A percentile compares a stretch with the other conserved stretches of the same genome.
Evolutionary conservation across 2,888 invertebrate genomes (phyloP).

Genomic region (Cotesia congregata): DNA sequence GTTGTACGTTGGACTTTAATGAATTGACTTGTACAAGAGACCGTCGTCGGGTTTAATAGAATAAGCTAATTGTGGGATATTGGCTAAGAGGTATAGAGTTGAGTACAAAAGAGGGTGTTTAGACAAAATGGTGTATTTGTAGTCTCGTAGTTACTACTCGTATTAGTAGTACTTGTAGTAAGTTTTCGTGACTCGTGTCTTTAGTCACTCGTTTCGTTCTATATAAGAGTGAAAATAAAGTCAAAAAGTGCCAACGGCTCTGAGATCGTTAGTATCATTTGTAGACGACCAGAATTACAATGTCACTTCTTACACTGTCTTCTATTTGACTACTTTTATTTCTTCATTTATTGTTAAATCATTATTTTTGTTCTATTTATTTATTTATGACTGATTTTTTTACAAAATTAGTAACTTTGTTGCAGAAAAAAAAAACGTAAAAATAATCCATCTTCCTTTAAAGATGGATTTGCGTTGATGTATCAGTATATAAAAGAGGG

Average conservation of each 20-base stretch:
- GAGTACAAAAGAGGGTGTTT: constrained; percentile 52
- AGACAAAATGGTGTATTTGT: constrained; percentile 42
- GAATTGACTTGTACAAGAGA: constrained; percentile 65
- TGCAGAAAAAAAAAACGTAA: neutral
- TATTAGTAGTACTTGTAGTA: neutral
- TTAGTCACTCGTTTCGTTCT: constrained; percentile 12
- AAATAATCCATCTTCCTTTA: neutral
- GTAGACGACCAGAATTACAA: constrained; percentile 69
- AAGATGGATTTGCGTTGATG: constrained; percentile 7
- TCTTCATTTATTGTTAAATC: neutral
- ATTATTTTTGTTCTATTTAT: neutral
- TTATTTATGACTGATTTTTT: neutral
- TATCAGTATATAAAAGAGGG: constrained; percentile 40
- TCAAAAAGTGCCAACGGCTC: constrained; percentile 33
- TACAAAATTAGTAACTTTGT: neutral
- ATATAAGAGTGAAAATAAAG: constrained; percentile 27
- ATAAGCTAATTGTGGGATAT: constrained; percentile 71
- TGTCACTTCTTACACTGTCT: constrained; percentile 63
- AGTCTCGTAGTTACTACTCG: neutral
- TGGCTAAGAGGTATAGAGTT: constrained; percentile 67
- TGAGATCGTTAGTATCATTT: constrained; percentile 67
- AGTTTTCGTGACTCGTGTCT: constrained; percentile 15
- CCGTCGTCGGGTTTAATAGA: constrained; percentile 65
- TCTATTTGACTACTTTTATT: constrained; percentile 47
- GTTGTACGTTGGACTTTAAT: constrained; percentile 55